A percentile compares a stretch with the other conserved stretches of the same genome.
Evolutionary conservation across 2,113 vertebrate genomes (phyloP).

Genomic region (Danio rerio): DNA sequence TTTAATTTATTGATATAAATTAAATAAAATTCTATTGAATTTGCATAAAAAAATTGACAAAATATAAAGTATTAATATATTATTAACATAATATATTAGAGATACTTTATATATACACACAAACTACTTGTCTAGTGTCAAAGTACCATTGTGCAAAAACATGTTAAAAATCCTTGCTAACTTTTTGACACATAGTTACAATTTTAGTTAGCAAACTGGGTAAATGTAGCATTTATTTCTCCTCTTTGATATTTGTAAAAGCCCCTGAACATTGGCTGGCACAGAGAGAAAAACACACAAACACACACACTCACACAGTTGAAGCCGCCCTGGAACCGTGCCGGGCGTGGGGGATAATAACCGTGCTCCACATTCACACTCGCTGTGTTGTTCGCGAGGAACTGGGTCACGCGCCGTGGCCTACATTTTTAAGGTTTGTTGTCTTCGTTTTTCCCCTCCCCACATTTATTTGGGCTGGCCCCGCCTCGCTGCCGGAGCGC

Average conservation of each 20-base stretch:
- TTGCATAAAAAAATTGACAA: no score
- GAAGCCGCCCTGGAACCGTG: conserved; percentile 54
- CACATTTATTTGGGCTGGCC: conserved; percentile 61
- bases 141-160: background rate
- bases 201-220: background rate
- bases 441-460: conserved; percentile 63
- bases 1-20: no score
- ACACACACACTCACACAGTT: conserved; percentile 7
- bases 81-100: no score
- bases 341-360: conserved; percentile 50
- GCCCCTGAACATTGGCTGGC: conserved; percentile 33
- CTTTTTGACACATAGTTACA: background rate
- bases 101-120: no score
- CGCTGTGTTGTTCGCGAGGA: conserved; percentile 57
- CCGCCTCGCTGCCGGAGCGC: conserved; percentile 55
- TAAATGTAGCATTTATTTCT: background rate
- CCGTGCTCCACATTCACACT: conserved; percentile 62
- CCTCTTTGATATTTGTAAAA: conserved; percentile 24
- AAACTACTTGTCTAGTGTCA: no score
- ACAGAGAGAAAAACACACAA: conserved; percentile 12
- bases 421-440: conserved; percentile 71
- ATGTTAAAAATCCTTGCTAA: no score
- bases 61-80: no score
- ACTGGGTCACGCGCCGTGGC: conserved; percentile 68
- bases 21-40: no score